A percentile compares a stretch with the other conserved stretches of the same genome.
Evolutionary conservation across 2,888 invertebrate species (phyloP).

Genomic region (Lycia hirtaria): DNA sequence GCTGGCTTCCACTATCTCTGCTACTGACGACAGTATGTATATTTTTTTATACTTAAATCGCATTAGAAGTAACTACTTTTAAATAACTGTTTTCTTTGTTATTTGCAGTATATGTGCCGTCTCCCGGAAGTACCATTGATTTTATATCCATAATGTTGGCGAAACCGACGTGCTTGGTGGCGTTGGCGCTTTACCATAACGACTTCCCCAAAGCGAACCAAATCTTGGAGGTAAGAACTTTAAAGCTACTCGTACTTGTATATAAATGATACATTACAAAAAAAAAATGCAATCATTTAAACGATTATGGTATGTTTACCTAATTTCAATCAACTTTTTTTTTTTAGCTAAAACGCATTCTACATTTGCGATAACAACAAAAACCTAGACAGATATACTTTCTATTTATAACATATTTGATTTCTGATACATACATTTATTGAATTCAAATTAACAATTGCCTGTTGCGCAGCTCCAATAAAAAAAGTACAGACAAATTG

Average conservation of each 20-base stretch:
- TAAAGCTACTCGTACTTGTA: background rate
- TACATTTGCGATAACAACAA: too few species aligned
- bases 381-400: too few species aligned
- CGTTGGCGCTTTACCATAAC: constrained; percentile 90
- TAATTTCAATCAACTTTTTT: too few species aligned
- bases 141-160: constrained; percentile 90
- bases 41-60: background rate
- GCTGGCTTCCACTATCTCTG: constrained; percentile 71
- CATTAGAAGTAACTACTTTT: background rate
- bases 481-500: too few species aligned
- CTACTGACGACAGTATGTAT: constrained; percentile 67
- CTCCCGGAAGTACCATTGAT: constrained; percentile 70
- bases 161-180: constrained; percentile 90
- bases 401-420: too few species aligned
- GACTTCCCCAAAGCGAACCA: constrained; percentile 91
- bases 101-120: constrained; percentile 60
- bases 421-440: too few species aligned
- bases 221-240: constrained; percentile 89
- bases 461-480: too few species aligned
- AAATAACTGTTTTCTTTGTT: background rate
- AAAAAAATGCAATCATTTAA: too few species aligned
- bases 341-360: too few species aligned
- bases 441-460: too few species aligned
- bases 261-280: background rate
- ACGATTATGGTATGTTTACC: too few species aligned